Evolutionary conservation across 2,797 vertebrate species (phyloP).

Genomic region (Vultur gryphus): DNA sequence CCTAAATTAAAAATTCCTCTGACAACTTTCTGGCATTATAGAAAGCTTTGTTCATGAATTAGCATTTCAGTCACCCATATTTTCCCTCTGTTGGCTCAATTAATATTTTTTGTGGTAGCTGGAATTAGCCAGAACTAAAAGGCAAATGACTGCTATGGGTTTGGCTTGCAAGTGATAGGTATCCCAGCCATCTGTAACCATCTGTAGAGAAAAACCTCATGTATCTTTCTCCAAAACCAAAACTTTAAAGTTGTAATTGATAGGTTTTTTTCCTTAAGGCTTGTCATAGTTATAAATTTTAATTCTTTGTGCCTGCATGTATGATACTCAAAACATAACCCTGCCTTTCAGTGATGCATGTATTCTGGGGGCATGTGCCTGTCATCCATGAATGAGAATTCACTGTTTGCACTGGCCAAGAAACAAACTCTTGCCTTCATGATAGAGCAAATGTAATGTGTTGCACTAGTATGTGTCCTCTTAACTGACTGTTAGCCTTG

Average conservation of each 20-base stretch:
- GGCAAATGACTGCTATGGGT: background rate
- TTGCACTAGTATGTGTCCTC: background rate
- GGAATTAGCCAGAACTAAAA: background rate
- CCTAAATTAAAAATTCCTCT: background rate
- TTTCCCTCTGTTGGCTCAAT: background rate
- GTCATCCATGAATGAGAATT: background rate
- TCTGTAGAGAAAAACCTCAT: background rate
- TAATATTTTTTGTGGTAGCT: background rate
- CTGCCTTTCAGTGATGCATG: conserved; percentile 1
- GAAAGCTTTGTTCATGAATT: background rate
- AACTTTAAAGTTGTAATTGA: background rate
- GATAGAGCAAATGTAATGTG: background rate
- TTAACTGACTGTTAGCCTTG: background rate
- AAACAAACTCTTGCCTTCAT: background rate
- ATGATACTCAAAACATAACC: background rate
- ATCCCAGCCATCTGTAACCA: background rate
- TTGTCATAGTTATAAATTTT: background rate
- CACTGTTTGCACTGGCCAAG: background rate
- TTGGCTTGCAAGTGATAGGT: background rate
- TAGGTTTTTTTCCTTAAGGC: background rate
- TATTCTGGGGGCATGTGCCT: background rate
- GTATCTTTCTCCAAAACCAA: background rate
- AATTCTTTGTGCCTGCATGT: conserved; percentile 27
- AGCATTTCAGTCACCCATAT: background rate
- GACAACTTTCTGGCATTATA: background rate